Evolutionary conservation across 2,888 invertebrate genomes (phyloP).

Genomic region (Oegoconia quadripuncta): DNA sequence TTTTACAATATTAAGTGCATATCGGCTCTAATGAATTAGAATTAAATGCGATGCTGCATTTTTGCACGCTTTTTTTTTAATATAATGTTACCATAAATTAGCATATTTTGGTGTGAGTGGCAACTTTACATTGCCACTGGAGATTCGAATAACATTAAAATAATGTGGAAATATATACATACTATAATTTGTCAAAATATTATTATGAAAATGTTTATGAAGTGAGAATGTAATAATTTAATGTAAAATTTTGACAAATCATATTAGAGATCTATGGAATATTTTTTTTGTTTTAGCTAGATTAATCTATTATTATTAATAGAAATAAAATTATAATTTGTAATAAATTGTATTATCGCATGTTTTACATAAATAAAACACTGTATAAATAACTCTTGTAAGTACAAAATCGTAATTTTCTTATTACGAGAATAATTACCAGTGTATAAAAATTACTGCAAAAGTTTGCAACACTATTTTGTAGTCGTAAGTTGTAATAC

Average conservation of each 20-base stretch:
- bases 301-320: not conserved
- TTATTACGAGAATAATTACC: conserved; percentile 41
- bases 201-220: too few relatives aligned
- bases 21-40: too few relatives aligned
- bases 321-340: not conserved
- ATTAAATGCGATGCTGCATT: conserved; percentile 5
- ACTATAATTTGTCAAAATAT: not conserved
- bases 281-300: too few relatives aligned
- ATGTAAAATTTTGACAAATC: too few relatives aligned
- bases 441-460: conserved; percentile 44
- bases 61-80: conserved; percentile 29
- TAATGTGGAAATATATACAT: not conserved
- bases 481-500: conserved; percentile 3
- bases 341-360: not conserved
- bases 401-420: conserved; percentile 58
- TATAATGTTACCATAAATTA: conserved; percentile 36
- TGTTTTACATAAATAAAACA: conserved; percentile 3
- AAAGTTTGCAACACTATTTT: conserved; percentile 26
- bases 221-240: too few relatives aligned
- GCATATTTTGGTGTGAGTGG: conserved; percentile 20
- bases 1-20: too few relatives aligned
- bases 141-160: conserved; percentile 26
- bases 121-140: conserved; percentile 36
- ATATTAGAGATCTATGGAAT: too few relatives aligned
- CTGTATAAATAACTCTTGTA: conserved; percentile 28